A percentile compares a stretch with the other conserved stretches of the same genome.
These are phyloP conservation scores for Passerina amoena DNA, from an alignment of 2,113 vertebrate genomes.

Conservation along the genomic window DNA sequence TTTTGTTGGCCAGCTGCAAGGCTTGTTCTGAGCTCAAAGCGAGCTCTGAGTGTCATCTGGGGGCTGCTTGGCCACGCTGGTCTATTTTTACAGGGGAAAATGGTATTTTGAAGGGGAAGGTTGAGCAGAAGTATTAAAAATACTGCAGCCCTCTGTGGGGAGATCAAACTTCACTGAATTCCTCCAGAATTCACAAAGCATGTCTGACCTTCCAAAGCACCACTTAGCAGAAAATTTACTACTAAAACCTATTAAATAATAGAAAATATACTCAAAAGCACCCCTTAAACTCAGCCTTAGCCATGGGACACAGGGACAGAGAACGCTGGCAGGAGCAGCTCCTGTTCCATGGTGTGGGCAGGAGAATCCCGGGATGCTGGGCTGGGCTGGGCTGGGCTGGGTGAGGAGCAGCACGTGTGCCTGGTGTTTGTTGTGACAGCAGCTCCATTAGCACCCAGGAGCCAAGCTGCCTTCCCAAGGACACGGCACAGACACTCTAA, in stretches of 20 bases:
- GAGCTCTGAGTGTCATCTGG: not conserved
- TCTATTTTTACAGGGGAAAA: slow-evolving; percentile 6
- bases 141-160: not conserved
- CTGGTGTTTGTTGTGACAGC: slow-evolving; percentile 1
- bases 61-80: not conserved
- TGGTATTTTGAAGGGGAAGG: not conserved
- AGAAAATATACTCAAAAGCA: not conserved
- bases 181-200: not conserved
- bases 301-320: not conserved
- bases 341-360: accelerated
- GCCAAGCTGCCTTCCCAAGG: slow-evolving; percentile 3
- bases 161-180: not conserved
- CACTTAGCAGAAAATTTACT: not conserved
- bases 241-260: not conserved
- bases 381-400: not conserved
- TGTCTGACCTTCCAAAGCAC: not conserved
- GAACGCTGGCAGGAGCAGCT: not conserved
- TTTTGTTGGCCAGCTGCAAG: not conserved
- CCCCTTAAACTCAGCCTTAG: not conserved
- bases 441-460: not conserved
- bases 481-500: not conserved
- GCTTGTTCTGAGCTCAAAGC: not conserved
- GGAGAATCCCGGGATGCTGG: not conserved
- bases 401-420: not conserved
- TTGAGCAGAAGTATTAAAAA: not conserved